Evolutionary conservation across 2,888 invertebrate species (phyloP).

Genomic region (Tetanocera ferruginea): DNA sequence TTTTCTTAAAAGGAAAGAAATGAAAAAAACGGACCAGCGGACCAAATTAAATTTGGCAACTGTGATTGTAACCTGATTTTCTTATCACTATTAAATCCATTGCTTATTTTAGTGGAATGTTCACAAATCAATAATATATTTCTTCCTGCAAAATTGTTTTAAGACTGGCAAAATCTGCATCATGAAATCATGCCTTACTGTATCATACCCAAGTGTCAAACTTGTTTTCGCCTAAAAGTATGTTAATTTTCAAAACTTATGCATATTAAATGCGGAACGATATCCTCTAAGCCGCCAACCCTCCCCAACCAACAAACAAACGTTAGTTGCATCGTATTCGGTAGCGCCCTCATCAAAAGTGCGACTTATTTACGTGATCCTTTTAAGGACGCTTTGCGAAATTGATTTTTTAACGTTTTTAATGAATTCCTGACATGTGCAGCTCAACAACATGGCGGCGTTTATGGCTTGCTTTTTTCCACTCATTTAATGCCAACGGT

Average conservation of each 20-base stretch:
- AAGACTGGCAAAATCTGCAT: too few relatives aligned
- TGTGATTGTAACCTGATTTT: too few relatives aligned
- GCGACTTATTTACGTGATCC: conserved; percentile 15
- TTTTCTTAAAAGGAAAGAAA: too few relatives aligned
- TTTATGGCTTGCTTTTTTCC: background rate
- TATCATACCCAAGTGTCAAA: background rate
- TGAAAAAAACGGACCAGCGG: too few relatives aligned
- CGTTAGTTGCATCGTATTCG: background rate
- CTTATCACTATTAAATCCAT: too few relatives aligned
- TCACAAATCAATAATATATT: too few relatives aligned
- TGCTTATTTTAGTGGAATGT: too few relatives aligned
- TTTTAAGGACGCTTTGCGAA: conserved; percentile 45
- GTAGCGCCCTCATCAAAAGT: background rate
- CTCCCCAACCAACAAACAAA: background rate
- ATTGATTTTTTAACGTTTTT: conserved; percentile 61
- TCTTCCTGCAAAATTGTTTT: too few relatives aligned
- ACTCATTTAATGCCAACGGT: background rate
- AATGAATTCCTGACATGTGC: conserved; percentile 66
- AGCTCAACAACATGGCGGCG: conserved; percentile 23
- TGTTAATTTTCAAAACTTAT: conserved; percentile 27
- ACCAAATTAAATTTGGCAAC: too few relatives aligned
- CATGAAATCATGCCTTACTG: too few relatives aligned
- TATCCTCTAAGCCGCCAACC: conserved; percentile 5
- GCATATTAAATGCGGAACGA: conserved; percentile 26
- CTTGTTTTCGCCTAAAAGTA: conserved; percentile 19